phyloP scores from a whole-genome alignment of 2,113 vertebrate genomes.

The Limanda limanda region DNA sequence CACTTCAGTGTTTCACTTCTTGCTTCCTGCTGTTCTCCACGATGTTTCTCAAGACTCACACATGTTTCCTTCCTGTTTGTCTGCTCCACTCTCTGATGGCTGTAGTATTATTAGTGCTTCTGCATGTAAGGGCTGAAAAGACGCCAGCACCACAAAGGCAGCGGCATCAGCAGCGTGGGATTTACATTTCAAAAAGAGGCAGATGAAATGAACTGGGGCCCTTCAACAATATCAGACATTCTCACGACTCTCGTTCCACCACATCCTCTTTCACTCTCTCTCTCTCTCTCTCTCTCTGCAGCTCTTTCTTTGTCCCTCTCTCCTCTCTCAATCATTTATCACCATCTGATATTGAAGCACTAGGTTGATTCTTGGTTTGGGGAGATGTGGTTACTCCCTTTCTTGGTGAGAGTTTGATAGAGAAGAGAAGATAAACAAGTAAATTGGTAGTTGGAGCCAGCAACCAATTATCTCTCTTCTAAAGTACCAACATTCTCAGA shows the following conservation, averaged over 20 bases:
- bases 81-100: conserved; percentile 13
- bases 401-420: too few relatives aligned
- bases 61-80: conserved; percentile 56
- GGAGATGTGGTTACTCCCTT: too few relatives aligned
- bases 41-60: conserved; percentile 33
- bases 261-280: conserved; percentile 44
- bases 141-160: conserved; percentile 23
- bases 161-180: conserved; percentile 4
- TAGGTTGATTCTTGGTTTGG: too few relatives aligned
- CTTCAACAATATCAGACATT: conserved; percentile 37
- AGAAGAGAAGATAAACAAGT: too few relatives aligned
- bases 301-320: not conserved
- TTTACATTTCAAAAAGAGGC: conserved; percentile 60
- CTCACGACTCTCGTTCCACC: conserved; percentile 27
- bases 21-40: conserved; percentile 2
- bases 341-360: too few relatives aligned
- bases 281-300: not conserved
- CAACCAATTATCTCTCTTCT: too few relatives aligned
- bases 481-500: too few relatives aligned
- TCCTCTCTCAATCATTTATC: not conserved
- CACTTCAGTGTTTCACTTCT: conserved; percentile 37
- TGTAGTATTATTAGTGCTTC: conserved; percentile 3
- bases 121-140: conserved; percentile 25
- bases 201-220: not conserved
- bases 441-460: too few relatives aligned